Evolutionary conservation across 2,113 vertebrate species (phyloP), one percentile per base, ranked within the genome.

Genomic region (Atherinomorus stipes): DNA sequence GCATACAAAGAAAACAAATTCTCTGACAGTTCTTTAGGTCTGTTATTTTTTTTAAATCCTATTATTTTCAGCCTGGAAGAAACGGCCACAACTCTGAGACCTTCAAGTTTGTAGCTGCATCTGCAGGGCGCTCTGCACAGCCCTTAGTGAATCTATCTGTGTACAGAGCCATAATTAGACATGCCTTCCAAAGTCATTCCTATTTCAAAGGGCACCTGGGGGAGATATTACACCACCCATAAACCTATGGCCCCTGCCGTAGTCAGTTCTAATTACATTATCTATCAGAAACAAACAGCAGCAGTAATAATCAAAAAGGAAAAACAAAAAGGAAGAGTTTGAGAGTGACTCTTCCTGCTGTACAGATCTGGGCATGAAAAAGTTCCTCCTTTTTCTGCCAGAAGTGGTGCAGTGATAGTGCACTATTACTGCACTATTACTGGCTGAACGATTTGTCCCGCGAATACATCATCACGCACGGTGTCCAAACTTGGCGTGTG

Each of bases 231-330:
- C 23, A 11, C 73, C 71, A 67, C 16, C 80, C 69, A 64, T 81
- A 88, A 87, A 81, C 85, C 73, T 74, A 23, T 42, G 81, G 75
- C 79, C 85, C 67, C 49, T 42, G 73, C 80, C 52, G 81, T 69
- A 81, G 78, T 88, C 83, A 59, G 64, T 86, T 59, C 81, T 88
- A 89, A 89, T 89, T 83, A 88, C 75, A 76, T 83, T 81, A 74
- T 44, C 84, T 70, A 87, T 75, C 80, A 64, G 75, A 89, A 86
- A 88, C 69, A 86, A 86, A 78, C 70, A 85, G 78, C 60, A 67
- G 63, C 53, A 31, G 50, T 18, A 73, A 56, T 47, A 51, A 65
- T 47, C 11, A 66, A n/a, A 52, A 45, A 59, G 51, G n/a, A 54
- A 34, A 61, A 23, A 4, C 34, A 70, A 22, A 64, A 45, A n/a